A percentile compares a stretch with the other conserved stretches of the same genome.
phyloP scores from a whole-genome alignment of 2,888 invertebrate genomes.

The Embidobia sp. region DNA sequence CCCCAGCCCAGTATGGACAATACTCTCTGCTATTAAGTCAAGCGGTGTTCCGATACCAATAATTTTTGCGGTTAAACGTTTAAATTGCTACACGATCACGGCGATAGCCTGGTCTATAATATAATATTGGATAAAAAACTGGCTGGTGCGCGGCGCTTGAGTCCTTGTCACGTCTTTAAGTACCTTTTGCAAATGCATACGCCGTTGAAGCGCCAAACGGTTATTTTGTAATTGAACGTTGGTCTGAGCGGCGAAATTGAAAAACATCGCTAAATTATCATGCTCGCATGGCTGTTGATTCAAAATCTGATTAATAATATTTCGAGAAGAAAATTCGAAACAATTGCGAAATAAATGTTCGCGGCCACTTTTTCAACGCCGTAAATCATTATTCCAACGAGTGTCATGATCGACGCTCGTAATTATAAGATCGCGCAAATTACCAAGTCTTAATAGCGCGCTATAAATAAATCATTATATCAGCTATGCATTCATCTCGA shows the following conservation, averaged over 20 bases:
- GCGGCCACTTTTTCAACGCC: conserved; percentile 5
- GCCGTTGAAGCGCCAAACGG: conserved; percentile 22
- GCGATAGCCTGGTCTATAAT: conserved; percentile 68
- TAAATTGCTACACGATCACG: conserved; percentile 76
- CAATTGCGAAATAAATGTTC: conserved; percentile 3
- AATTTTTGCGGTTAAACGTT: conserved; percentile 77
- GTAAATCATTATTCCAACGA: conserved; percentile 18
- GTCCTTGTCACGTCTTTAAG: conserved; percentile 60
- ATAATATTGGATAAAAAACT: conserved; percentile 55
- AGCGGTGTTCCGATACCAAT: conserved; percentile 73
- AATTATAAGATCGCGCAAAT: conserved; percentile 23
- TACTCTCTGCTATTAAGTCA: conserved; percentile 70
- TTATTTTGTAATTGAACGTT: conserved; percentile 46
- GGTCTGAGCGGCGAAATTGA: conserved; percentile 30
- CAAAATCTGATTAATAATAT: conserved; percentile 10
- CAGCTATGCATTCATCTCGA: not conserved
- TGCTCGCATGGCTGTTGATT: not conserved
- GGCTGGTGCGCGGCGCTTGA: conserved; percentile 35
- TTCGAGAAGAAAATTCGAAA: too few relatives aligned
- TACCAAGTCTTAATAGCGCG: conserved; percentile 3
- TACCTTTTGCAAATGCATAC: conserved; percentile 49
- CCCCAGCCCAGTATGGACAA: conserved; percentile 66
- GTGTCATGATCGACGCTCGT: conserved; percentile 22
- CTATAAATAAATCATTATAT: conserved; percentile 37
- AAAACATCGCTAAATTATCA: conserved; percentile 33